Conservation (phyloP, 2,113 vertebrate species). For the Polypterus bichir region DNA sequence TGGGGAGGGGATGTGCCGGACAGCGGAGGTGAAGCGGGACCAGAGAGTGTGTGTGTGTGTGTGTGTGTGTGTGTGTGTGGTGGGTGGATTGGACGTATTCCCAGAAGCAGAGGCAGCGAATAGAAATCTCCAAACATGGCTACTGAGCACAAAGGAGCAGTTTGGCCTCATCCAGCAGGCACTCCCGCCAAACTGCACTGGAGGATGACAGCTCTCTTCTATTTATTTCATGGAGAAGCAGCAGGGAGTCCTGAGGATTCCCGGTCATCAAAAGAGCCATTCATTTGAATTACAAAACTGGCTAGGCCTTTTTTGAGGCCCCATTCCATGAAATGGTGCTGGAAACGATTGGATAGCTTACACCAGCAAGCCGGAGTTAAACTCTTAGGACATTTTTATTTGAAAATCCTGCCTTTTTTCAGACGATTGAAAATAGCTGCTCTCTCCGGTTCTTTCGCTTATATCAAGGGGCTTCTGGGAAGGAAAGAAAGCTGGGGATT, state of each 20-base stretch:
- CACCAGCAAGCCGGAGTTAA: no score
- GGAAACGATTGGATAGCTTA: no score
- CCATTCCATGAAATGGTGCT: no score
- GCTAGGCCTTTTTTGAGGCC: no score
- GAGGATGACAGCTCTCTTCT: conserved; percentile 13
- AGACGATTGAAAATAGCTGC: no score
- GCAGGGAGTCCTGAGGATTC: conserved; percentile 7
- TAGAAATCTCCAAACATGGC: conserved; percentile 11
- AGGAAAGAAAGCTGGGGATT: no score
- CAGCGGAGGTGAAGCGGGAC: background rate
- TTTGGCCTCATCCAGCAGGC: conserved; percentile 6
- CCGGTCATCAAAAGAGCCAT: conserved; percentile 16
- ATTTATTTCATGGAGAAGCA: conserved; percentile 9
- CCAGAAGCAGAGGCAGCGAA: conserved; percentile 17
- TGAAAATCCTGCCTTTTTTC: no score
- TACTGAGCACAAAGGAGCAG: conserved; percentile 14
- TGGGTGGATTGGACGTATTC: conserved; percentile 13
- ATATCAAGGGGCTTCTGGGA: no score
- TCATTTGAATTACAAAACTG: conserved; percentile 15
- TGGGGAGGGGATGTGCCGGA: background rate
- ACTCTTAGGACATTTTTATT: no score
- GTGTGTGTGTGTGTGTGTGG: background rate
- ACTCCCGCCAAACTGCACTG: background rate
- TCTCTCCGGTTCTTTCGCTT: no score
- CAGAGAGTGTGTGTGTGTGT: no score